Conservation (phyloP, 2,888 invertebrate species). For the Pyrrhia umbra region DNA sequence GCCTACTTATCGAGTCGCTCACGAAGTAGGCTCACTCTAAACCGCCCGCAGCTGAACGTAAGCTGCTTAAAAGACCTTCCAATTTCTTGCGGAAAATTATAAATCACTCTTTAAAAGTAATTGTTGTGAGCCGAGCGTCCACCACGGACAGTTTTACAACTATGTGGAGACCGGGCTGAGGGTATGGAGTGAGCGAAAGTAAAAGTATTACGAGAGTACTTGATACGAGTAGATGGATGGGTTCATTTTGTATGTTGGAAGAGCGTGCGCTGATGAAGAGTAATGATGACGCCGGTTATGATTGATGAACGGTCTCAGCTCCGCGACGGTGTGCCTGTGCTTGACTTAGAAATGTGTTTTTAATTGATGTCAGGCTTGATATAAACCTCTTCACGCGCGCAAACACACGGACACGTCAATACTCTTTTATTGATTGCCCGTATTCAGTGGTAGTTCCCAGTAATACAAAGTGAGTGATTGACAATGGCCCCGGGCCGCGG, state of each 20-base stretch:
- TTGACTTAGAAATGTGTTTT: slow-evolving; percentile 29
- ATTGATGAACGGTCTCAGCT: slow-evolving; percentile 43
- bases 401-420: too few species aligned
- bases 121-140: slow-evolving; percentile 20
- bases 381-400: not conserved
- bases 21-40: slow-evolving; percentile 39
- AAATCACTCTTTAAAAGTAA: slow-evolving; percentile 45
- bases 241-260: slow-evolving; percentile 37
- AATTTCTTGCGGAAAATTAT: slow-evolving; percentile 54
- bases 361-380: slow-evolving; percentile 15
- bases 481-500: too few species aligned
- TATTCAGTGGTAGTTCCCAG: too few species aligned
- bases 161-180: slow-evolving; percentile 1
- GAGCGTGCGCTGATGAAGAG: slow-evolving; percentile 55
- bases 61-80: slow-evolving; percentile 63
- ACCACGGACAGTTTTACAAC: not conserved
- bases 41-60: slow-evolving; percentile 43
- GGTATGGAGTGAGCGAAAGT: not conserved
- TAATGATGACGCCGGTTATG: slow-evolving; percentile 51
- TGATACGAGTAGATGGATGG: slow-evolving; percentile 43
- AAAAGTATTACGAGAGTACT: slow-evolving; percentile 3
- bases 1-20: slow-evolving; percentile 65
- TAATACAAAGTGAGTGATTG: too few species aligned
- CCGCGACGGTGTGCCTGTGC: slow-evolving; percentile 2
- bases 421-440: too few species aligned